A percentile compares a stretch with the other conserved stretches of the same genome.
phyloP scores from a whole-genome alignment of 2,797 vertebrate species.

The Sphenopsis melanotis region DNA sequence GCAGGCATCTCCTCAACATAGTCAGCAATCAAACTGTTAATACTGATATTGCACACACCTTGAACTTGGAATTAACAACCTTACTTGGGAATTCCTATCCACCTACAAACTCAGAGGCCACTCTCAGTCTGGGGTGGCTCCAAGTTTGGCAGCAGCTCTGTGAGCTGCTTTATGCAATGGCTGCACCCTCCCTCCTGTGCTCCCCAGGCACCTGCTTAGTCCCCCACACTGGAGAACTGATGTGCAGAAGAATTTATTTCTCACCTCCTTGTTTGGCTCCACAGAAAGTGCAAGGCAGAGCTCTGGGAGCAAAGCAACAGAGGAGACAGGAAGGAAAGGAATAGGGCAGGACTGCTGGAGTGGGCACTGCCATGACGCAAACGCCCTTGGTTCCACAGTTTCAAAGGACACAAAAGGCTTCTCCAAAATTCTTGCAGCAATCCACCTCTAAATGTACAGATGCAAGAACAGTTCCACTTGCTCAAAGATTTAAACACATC shows the following conservation, averaged over 20 bases:
- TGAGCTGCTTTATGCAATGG: background rate
- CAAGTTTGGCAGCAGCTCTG: background rate
- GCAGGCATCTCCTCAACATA: background rate
- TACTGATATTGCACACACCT: background rate
- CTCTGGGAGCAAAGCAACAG: background rate
- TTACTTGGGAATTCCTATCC: background rate
- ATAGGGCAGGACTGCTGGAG: background rate
- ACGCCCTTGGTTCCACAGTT: background rate
- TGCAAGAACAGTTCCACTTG: background rate
- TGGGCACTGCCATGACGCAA: background rate
- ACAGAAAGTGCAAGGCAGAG: background rate
- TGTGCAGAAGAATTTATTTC: background rate
- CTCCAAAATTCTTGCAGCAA: background rate
- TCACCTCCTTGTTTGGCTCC: background rate
- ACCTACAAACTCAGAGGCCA: background rate
- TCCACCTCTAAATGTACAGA: background rate
- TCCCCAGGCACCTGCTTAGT: rapidly evolving
- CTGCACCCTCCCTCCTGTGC: background rate
- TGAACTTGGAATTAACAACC: background rate
- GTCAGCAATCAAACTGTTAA: background rate
- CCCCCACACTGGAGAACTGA: background rate
- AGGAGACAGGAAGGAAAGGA: background rate
- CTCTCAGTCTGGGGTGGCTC: background rate
- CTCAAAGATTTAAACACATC: background rate
- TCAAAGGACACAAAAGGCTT: background rate